Percentiles rank a stretch among this genome's conserved stretches.
phyloP scores from a whole-genome alignment of 2,113 vertebrate species.

The Pterocles orientalis region DNA sequence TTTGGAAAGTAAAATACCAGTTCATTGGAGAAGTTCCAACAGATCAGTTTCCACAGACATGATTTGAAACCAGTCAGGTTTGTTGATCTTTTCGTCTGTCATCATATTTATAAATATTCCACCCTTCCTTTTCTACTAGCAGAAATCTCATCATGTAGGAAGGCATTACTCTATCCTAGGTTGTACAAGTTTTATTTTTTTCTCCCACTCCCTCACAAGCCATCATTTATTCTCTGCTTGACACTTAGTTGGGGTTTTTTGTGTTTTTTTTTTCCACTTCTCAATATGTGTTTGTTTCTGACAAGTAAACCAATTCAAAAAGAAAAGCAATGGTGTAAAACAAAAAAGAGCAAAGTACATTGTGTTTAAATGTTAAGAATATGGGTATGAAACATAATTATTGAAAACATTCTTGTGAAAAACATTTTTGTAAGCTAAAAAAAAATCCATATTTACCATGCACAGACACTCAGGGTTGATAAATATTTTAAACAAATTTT shows the following conservation, averaged over 20 bases:
- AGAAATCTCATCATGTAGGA: neutral
- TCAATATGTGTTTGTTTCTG: neutral
- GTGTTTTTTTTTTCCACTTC: neutral
- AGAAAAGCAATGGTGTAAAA: neutral
- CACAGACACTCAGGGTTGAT: neutral
- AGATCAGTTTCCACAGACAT: neutral
- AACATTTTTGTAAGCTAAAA: neutral
- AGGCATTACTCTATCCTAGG: neutral
- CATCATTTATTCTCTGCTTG: neutral
- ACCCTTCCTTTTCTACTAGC: neutral
- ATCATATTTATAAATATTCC: neutral
- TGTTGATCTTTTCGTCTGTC: neutral
- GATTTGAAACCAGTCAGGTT: neutral
- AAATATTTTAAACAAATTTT: slow-evolving; percentile 40
- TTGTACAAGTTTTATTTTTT: neutral
- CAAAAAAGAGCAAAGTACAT: neutral
- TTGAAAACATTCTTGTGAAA: neutral
- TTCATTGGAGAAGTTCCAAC: neutral
- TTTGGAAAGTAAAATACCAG: neutral
- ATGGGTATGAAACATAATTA: neutral
- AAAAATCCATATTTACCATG: neutral
- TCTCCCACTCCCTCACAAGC: neutral
- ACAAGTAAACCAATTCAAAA: neutral
- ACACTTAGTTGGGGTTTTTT: neutral
- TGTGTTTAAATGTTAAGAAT: neutral